Conservation (phyloP, 2,113 vertebrate genomes). For the Phyllostomus discolor region DNA sequence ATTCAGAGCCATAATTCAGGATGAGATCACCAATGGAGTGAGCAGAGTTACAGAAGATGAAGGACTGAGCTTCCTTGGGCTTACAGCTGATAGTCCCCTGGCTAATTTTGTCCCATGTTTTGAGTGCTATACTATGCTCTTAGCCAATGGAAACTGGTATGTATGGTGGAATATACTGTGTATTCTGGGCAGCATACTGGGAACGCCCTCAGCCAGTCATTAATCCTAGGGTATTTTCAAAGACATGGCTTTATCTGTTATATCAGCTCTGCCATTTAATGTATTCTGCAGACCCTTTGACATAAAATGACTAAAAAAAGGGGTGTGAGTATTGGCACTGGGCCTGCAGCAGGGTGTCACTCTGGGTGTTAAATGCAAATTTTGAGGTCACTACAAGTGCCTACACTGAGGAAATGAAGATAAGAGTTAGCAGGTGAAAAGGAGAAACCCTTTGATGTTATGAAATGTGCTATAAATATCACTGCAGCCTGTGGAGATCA, state of each 20-base stretch:
- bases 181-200: neutral
- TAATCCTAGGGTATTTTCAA: neutral
- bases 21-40: slow-evolving; percentile 38
- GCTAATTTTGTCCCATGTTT: neutral
- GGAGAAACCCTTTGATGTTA: neutral
- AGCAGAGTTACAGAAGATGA: neutral
- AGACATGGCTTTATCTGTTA: neutral
- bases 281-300: neutral
- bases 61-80: neutral
- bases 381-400: neutral
- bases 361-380: slow-evolving; percentile 1
- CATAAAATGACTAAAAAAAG: neutral
- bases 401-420: neutral
- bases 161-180: neutral
- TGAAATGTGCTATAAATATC: slow-evolving; percentile 15
- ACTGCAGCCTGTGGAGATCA: neutral
- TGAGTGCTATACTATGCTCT: neutral
- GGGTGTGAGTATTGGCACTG: neutral
- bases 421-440: neutral
- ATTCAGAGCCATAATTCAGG: slow-evolving; percentile 37
- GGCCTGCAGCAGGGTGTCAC: neutral
- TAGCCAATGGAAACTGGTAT: neutral
- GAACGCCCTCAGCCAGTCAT: neutral
- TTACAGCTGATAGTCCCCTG: neutral
- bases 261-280: neutral